Evolutionary conservation across 2,113 vertebrate genomes (phyloP).

Genomic region (Hippolais icterina): DNA sequence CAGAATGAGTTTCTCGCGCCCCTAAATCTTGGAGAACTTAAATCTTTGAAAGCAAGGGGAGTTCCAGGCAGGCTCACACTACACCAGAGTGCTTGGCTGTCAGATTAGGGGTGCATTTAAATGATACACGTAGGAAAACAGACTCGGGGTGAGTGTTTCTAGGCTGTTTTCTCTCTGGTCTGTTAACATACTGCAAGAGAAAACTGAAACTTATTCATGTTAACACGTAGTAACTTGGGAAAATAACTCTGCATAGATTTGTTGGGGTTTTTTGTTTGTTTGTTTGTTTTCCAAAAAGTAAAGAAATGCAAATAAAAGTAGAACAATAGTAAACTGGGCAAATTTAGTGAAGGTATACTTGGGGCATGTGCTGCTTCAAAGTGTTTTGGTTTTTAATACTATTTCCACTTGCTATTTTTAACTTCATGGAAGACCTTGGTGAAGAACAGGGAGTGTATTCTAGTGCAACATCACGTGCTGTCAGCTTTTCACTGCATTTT

Average conservation of each 20-base stretch:
- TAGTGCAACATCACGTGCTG: background rate
- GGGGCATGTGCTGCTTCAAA: background rate
- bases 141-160: background rate
- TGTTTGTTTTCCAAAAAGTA: background rate
- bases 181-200: background rate
- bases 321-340: accelerated
- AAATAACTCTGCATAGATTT: background rate
- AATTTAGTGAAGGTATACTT: background rate
- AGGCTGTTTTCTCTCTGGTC: background rate
- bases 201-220: background rate
- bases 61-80: background rate
- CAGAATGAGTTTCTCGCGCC: constrained; percentile 15
- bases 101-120: background rate
- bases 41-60: constrained; percentile 53
- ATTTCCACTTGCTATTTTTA: constrained; percentile 48
- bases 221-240: background rate
- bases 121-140: accelerated
- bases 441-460: background rate
- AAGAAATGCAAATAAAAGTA: background rate
- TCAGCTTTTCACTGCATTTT: background rate
- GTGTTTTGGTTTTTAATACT: background rate
- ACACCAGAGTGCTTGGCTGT: background rate
- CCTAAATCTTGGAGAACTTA: constrained; percentile 26
- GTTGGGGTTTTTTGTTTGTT: background rate
- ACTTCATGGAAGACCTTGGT: background rate